Evolutionary conservation across 2,888 invertebrate genomes (phyloP), one percentile per base, ranked within the genome.

Genomic region (Spatulosminthurus flaviceps): DNA sequence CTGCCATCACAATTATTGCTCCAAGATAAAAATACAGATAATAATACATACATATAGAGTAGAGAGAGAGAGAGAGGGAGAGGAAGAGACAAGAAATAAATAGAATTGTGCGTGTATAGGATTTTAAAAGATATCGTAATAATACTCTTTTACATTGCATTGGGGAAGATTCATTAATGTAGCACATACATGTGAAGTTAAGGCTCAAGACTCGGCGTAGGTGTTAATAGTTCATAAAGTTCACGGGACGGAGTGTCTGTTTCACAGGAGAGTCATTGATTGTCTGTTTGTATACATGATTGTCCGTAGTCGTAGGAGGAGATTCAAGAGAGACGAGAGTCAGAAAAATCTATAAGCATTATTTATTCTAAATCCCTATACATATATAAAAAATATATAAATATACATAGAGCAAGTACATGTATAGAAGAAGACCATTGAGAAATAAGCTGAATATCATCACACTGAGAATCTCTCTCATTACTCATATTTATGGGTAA

Each of bases 211-310:
- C 22, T 61, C 69, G 9, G 80, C 34, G 80, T 80, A 77, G 80
- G 80, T 80, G 80, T 80, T 80, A 77, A 80, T 73, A 80, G 80
- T 73, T 77, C 80, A 77, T 80, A 80, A 80, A 80, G 77, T 77
- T 80, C 80, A 80, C 69, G 34, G 75, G 75, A 75, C 75, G 29
- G n/a, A 41, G 73, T 73, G 77, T 80, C 72, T 80, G 73, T 77
- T 75, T 77, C 28, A 61, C 21, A 60, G 51, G 73, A 60, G 60
- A 73, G 26, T 73, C 73, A 73, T 73, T 73, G 73, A 73, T 73
- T 64, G 64, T 42, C 70, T 72, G 61, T 71, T 78, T 73, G 43
- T 72, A 24, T 72, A 60, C 26, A 73, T 28, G 42, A 43, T 43
- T 60, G 28, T 73, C 21, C 51, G n/a, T n/a, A n/a, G 73, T 60